These are phyloP conservation scores for Masticophis lateralis DNA, from an alignment of 2,797 vertebrate genomes.

Conservation along the genomic window DNA sequence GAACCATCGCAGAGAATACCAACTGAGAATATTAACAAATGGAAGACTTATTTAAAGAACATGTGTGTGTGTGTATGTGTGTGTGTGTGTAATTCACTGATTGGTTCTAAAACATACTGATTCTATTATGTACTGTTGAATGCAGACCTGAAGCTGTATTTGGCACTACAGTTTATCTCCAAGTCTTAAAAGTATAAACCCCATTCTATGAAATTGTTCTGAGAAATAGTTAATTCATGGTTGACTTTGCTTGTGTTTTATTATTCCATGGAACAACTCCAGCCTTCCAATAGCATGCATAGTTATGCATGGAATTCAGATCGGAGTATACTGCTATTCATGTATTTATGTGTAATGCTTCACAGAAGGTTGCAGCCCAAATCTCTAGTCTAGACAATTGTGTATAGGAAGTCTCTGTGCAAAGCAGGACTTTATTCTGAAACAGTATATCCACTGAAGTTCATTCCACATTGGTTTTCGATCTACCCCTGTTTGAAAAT, in stretches of 20 bases:
- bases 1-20: not conserved
- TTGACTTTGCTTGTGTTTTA: conserved; percentile 2
- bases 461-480: not conserved
- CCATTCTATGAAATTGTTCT: not conserved
- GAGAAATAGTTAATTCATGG: not conserved
- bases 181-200: conserved; percentile 6
- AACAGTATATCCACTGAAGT: not conserved
- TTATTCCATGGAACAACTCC: conserved; percentile 7
- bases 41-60: not conserved
- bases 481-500: not conserved
- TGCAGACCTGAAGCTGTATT: not conserved
- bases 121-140: conserved; percentile 12
- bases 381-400: conserved; percentile 1
- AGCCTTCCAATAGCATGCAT: not conserved
- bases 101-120: conserved; percentile 5
- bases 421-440: not conserved
- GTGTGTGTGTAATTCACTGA: not conserved
- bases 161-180: not conserved
- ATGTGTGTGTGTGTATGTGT: too few species aligned
- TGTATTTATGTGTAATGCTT: not conserved
- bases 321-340: not conserved
- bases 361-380: not conserved
- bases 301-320: conserved; percentile 2
- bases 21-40: not conserved
- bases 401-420: not conserved